phyloP scores from a whole-genome alignment of 2,797 vertebrate genomes.

The Micropoecilia bifurca region DNA sequence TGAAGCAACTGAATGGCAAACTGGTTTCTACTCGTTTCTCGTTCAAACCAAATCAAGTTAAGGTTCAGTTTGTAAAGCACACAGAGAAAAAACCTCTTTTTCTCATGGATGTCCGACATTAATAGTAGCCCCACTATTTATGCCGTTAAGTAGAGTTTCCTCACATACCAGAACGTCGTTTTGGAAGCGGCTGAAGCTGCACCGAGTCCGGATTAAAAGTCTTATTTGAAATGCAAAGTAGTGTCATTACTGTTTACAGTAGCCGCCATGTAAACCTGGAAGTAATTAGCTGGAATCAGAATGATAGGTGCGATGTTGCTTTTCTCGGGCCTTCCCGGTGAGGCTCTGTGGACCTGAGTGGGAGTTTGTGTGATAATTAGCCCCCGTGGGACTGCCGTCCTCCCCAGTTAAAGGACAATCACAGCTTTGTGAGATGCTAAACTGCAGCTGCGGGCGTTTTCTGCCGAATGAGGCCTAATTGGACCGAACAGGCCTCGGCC shows the following conservation, averaged over 20 bases:
- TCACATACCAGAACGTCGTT: neutral
- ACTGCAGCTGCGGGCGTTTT: conserved; percentile 81
- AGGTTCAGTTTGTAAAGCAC: neutral
- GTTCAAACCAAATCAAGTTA: neutral
- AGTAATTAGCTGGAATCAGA: conserved; percentile 85
- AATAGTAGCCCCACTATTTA: neutral
- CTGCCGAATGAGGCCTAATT: conserved; percentile 84
- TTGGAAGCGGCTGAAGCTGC: conserved; percentile 30
- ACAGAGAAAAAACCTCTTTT: neutral
- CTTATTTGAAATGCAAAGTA: conserved; percentile 74
- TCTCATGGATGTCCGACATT: neutral
- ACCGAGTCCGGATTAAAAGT: conserved; percentile 81
- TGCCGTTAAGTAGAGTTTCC: neutral
- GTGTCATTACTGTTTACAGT: conserved; percentile 85
- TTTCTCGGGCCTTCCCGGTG: conserved; percentile 81
- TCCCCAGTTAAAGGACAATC: conserved; percentile 87
- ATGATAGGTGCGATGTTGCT: conserved; percentile 83
- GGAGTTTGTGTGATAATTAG: conserved; percentile 82
- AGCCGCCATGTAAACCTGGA: conserved; percentile 78
- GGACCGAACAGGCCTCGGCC: conserved; percentile 84
- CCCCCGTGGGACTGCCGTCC: conserved; percentile 87
- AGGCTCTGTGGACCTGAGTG: conserved; percentile 33
- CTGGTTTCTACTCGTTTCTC: neutral
- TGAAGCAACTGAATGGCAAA: neutral
- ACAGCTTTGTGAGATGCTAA: conserved; percentile 86